Conservation (phyloP, 2,888 invertebrate species). For the Cloeon dipterum region DNA sequence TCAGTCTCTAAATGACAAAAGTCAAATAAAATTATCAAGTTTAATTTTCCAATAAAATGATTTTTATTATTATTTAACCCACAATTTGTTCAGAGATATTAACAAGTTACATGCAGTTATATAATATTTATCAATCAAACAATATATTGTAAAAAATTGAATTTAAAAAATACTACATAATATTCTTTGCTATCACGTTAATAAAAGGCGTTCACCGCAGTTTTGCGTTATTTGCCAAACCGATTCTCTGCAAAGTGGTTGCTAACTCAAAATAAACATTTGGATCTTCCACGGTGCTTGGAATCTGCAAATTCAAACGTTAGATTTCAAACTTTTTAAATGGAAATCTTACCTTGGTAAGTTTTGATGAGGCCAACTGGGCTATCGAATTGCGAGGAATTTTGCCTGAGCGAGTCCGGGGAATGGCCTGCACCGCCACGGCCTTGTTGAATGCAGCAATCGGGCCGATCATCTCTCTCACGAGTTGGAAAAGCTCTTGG, state of each 20-base stretch:
- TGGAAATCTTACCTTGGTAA: neutral
- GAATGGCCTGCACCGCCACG: conserved; percentile 54
- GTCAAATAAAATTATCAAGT: too few relatives aligned
- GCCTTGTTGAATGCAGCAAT: conserved; percentile 72
- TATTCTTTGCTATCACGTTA: too few relatives aligned
- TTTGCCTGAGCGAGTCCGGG: conserved; percentile 72
- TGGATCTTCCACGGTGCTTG: conserved; percentile 74
- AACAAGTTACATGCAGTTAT: too few relatives aligned
- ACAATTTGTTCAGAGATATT: too few relatives aligned
- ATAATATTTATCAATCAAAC: too few relatives aligned
- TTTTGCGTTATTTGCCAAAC: neutral
- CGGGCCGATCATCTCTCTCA: conserved; percentile 50
- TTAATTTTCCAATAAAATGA: too few relatives aligned
- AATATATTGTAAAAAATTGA: too few relatives aligned
- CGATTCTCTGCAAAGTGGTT: conserved; percentile 35
- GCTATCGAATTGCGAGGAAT: conserved; percentile 64
- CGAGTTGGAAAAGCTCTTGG: conserved; percentile 29
- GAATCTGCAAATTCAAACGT: conserved; percentile 22
- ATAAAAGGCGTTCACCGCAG: too few relatives aligned
- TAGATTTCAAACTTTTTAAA: neutral
- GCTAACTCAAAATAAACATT: conserved; percentile 59
- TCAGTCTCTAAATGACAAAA: too few relatives aligned
- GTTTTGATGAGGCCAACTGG: conserved; percentile 37
- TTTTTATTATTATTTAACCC: too few relatives aligned
- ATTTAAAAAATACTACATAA: too few relatives aligned